Evolutionary conservation across 1,140 invertebrate species (phyloP).

Genomic region (Heliconius congener): DNA sequence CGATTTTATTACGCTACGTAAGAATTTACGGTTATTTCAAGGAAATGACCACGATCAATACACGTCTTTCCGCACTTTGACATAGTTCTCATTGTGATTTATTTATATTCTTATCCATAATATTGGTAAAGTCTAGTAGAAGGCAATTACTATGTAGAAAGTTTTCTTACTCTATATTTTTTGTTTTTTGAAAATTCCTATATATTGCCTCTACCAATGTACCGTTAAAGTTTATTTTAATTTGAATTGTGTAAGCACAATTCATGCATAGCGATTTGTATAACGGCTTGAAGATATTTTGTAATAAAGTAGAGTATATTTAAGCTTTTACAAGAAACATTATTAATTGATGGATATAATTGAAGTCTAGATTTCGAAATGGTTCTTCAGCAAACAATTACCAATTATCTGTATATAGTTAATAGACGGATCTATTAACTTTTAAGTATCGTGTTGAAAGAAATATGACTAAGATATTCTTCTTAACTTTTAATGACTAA

Average conservation of each 20-base stretch:
- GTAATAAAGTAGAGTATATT: neutral
- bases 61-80: constrained; percentile 35
- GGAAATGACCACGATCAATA: constrained; percentile 45
- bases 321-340: neutral
- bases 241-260: neutral
- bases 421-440: neutral
- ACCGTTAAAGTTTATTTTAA: neutral
- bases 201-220: too few species aligned
- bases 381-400: neutral
- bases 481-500: too few species aligned
- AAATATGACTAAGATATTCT: neutral
- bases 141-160: neutral
- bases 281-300: neutral
- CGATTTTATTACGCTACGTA: too few species aligned
- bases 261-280: neutral
- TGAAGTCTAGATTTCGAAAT: too few species aligned
- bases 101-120: constrained; percentile 4
- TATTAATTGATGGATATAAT: neutral
- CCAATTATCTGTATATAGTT: neutral
- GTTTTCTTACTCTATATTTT: neutral
- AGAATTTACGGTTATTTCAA: constrained; percentile 21
- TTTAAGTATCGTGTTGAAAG: neutral
- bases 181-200: too few species aligned
- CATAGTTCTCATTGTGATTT: constrained; percentile 29
- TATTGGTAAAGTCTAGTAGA: neutral